These are phyloP conservation scores for Parus major DNA, from an alignment of 2,113 vertebrate species.

Conservation along the genomic window DNA sequence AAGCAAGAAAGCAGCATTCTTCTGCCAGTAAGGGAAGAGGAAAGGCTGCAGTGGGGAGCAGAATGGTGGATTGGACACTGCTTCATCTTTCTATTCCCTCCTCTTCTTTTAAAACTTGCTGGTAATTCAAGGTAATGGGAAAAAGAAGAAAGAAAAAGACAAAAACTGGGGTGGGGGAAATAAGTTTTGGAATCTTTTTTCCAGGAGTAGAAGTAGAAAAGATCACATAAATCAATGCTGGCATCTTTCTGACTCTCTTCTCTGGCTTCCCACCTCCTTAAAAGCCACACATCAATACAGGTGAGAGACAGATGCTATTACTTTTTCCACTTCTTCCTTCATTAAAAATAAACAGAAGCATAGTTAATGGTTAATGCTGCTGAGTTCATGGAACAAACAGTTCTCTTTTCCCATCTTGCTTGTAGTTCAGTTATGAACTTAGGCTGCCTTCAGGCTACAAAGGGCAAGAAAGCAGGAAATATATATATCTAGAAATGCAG, in stretches of 20 bases:
- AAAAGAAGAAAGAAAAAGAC: background rate
- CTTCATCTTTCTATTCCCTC: background rate
- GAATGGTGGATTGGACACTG: background rate
- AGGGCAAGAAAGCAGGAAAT: conserved; percentile 13
- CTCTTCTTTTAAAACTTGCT: background rate
- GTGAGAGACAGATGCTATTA: background rate
- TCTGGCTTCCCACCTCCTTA: background rate
- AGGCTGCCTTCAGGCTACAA: conserved; percentile 41
- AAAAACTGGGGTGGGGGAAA: background rate
- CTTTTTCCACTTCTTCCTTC: background rate
- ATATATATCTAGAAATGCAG: conserved; percentile 9
- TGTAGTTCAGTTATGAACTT: conserved; percentile 31
- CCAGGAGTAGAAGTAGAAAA: background rate
- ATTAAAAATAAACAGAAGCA: background rate
- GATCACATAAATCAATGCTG: background rate
- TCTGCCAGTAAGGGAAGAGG: conserved; percentile 24
- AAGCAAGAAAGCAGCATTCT: conserved; percentile 35
- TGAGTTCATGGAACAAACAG: conserved; percentile 2
- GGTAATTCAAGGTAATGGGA: background rate
- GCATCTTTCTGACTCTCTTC: background rate
- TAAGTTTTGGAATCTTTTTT: background rate
- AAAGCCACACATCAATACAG: background rate
- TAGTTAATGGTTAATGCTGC: conserved; percentile 42
- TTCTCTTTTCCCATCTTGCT: conserved; percentile 22
- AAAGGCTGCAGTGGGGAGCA: background rate